Percentiles rank a stretch among this genome's conserved stretches.
Evolutionary conservation across 2,797 vertebrate genomes (phyloP).

Genomic region (Fringilla coelebs): DNA sequence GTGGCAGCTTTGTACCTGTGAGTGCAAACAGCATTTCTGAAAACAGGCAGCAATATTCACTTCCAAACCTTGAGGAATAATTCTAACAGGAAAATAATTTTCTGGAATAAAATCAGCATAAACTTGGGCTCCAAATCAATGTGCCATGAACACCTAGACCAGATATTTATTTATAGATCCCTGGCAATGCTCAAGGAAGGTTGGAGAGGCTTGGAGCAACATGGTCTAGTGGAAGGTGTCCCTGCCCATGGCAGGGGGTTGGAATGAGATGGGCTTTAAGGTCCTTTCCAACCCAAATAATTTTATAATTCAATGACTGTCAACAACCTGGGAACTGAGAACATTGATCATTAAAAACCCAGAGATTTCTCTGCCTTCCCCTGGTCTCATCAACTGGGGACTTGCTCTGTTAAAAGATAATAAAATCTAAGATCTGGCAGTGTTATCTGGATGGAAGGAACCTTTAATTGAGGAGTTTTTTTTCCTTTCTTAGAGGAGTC

Average conservation of each 20-base stretch:
- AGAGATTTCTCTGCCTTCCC: neutral
- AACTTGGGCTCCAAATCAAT: neutral
- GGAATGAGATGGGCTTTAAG: neutral
- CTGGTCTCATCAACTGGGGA: neutral
- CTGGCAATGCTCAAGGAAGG: neutral
- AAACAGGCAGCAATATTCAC: neutral
- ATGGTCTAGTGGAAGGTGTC: neutral
- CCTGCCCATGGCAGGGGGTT: neutral
- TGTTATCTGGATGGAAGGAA: neutral
- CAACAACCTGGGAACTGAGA: neutral
- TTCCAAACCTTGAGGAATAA: neutral
- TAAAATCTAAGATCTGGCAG: neutral
- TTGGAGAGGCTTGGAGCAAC: neutral
- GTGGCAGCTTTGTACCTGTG: neutral
- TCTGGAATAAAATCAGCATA: neutral
- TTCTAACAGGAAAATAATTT: neutral
- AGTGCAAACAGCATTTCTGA: neutral
- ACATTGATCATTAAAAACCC: neutral
- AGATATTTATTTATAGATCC: neutral
- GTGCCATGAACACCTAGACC: neutral
- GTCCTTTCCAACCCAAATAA: neutral
- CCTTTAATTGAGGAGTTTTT: neutral
- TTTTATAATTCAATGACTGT: neutral
- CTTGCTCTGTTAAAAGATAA: neutral
- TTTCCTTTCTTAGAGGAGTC: neutral